Base-by-base conservation (phyloP, 2,888 invertebrate genomes). In the Hypomecis atomaria region DNA sequence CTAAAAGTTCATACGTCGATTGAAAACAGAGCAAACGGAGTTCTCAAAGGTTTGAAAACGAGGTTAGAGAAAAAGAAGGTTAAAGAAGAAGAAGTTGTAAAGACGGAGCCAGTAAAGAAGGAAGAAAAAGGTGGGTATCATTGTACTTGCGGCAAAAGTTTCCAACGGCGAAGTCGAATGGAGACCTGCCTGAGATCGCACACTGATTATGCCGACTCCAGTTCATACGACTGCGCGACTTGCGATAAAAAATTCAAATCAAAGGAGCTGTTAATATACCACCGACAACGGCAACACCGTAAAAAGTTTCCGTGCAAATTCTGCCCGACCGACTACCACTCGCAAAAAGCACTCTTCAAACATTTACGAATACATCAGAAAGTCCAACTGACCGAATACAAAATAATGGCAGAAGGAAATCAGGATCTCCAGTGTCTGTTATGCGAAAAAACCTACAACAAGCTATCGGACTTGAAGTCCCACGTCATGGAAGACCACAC, bases 291-390 rank as follows among this genome's bases (percentile, higher is more conserved):
- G 50, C 67, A 86, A 5, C 92, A 92, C 44, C 78, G 87, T 55
- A 91, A 90, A 69, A 84, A 85, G 60, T 91, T 89, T 62, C 86
- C 88, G 0, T 92, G 92, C 67, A 92, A 92, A 74, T 92, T 92
- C 66, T 92, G 92, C 61, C 92, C 92, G 0, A 90, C 90, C n/a
- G 90, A 91, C 68, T 91, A 91, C 54, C 80, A 86, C 62, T 90
- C 89, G 0, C 76, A 88, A 0, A 92, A 91, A 67, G 89, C 89
- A 59, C 76, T 92, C 3, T 90, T 92, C 69, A 88, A 88, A 75
- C 92, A 92, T 75, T 73, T 92, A 33, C 87, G 87, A 70, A 78
- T 86, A 44, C 92, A 92, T 67, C 91, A 90, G 68, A 89, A 89
- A 75, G 89, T 91, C 0, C 92, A 92, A 62, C 66, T 91, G n/a